Evolutionary conservation across 2,888 invertebrate species (phyloP).

Genomic region (Morpho achilles): DNA sequence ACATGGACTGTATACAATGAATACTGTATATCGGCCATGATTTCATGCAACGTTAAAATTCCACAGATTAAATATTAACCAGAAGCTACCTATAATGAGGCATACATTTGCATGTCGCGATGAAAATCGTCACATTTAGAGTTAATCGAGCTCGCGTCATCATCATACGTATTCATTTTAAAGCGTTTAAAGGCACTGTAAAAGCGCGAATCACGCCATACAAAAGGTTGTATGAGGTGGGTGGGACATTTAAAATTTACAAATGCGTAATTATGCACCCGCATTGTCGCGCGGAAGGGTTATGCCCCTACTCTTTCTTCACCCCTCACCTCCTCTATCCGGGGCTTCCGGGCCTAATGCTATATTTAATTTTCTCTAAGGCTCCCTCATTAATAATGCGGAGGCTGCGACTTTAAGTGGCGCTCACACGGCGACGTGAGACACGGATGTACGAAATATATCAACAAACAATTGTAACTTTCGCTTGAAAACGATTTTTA

Average conservation of each 20-base stretch:
- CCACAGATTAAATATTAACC: constrained; percentile 15
- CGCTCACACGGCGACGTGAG: constrained; percentile 68
- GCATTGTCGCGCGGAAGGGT: constrained; percentile 76
- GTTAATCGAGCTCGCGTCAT: constrained; percentile 60
- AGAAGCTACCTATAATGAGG: constrained; percentile 12
- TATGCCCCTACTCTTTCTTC: constrained; percentile 46
- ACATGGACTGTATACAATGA: too few relatives aligned
- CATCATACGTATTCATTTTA: constrained; percentile 63
- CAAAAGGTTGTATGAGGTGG: constrained; percentile 74
- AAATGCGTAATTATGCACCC: constrained; percentile 80
- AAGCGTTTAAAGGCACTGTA: constrained; percentile 59
- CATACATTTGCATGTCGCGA: constrained; percentile 32
- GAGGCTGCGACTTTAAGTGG: constrained; percentile 77
- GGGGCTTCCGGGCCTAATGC: constrained; percentile 77
- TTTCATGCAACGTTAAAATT: constrained; percentile 15
- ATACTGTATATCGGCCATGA: not conserved
- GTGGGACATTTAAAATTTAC: constrained; percentile 78
- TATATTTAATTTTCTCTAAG: constrained; percentile 80
- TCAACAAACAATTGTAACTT: constrained; percentile 9
- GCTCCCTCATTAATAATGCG: constrained; percentile 78
- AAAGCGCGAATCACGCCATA: constrained; percentile 75
- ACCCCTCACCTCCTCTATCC: constrained; percentile 50
- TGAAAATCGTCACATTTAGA: constrained; percentile 58
- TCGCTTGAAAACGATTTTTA: not conserved
- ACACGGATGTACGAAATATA: constrained; percentile 49